Base-by-base conservation (phyloP, 2,888 invertebrate species). In the Hirtodrosophila cameraria region DNA sequence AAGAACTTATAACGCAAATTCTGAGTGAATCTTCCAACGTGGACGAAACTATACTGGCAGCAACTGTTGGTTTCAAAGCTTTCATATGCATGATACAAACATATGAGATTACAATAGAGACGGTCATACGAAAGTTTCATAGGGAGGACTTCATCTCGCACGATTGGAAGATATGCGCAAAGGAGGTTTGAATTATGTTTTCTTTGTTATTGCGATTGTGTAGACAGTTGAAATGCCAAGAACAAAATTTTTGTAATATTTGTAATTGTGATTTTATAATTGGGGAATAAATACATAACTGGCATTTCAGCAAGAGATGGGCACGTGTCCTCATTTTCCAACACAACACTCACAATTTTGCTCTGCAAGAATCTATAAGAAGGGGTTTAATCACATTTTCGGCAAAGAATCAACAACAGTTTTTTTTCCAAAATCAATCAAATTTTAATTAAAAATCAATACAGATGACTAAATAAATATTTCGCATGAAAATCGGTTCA, bases 81-180 rank as follows among this genome's bases (percentile, higher is more conserved):
- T 96, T 97, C 89, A 94, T 97, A 92, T 94, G 94, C 86, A 96
- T 97, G 96, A 94, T 97, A 6, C 95, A 96, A 88, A 92, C 94
- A 57, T 94, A 94, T 84, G 94, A 96, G 86, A 94, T 94, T 45
- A 94, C 95, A 1, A 95, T 97, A 15, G 96, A 97, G 90, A 96
- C 96, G 90, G 94, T 96, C 15, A 95, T 97, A 72, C 94, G 95
- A 2, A 94, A 95, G 82, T 96, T 97, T 87, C 94, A 94, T 60
- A 96, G 96, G 2, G 95, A 96, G 91, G 97, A 97, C 90, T 97
- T 97, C 88, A 94, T 94, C 65, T 94, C 95, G 36, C 93, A 94
- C 61, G 94, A 95, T 86, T 96, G 96, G 96, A 96, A 96, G 92
- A 89, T 90, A 74, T 89, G 90, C 48, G 87, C 89, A 70, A 91